A percentile compares a stretch with the other conserved stretches of the same genome.
phyloP scores from a whole-genome alignment of 2,888 invertebrate species.

The Drosophila cognata region DNA sequence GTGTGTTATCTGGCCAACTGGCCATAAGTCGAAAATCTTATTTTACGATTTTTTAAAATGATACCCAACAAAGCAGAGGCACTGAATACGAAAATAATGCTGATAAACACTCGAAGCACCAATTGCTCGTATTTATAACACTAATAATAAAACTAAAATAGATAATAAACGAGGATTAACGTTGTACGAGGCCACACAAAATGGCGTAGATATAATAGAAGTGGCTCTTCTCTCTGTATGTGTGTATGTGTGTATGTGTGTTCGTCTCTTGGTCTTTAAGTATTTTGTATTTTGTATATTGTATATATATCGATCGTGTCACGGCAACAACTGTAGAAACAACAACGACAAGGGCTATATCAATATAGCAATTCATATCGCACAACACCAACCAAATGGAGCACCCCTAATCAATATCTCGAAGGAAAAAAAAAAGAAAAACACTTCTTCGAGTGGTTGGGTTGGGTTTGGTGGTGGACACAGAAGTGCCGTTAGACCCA shows the following conservation, averaged over 20 bases:
- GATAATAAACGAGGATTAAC: constrained; percentile 72
- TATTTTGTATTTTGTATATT: constrained; percentile 39
- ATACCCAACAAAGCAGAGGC: constrained; percentile 66
- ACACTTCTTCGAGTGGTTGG: constrained; percentile 57
- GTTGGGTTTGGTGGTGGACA: constrained; percentile 22
- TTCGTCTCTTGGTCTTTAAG: constrained; percentile 26
- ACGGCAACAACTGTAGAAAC: constrained; percentile 30
- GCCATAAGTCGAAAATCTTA: constrained; percentile 79
- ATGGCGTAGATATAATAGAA: constrained; percentile 59
- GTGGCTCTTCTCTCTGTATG: constrained; percentile 20
- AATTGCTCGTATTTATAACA: constrained; percentile 60
- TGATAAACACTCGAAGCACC: constrained; percentile 58
- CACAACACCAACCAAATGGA: constrained; percentile 32
- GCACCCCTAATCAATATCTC: constrained; percentile 74
- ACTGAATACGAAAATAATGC: constrained; percentile 51
- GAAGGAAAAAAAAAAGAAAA: constrained; percentile 32
- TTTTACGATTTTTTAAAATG: constrained; percentile 79
- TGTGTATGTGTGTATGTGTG: background rate
- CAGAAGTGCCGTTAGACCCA: constrained; percentile 48
- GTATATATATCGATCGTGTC: constrained; percentile 53
- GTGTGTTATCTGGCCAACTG: constrained; percentile 61
- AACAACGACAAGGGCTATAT: constrained; percentile 38
- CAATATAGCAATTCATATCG: constrained; percentile 56
- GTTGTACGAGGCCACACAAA: constrained; percentile 47
- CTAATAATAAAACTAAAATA: constrained; percentile 69